Conservation (phyloP, 2,888 invertebrate genomes). For the Apotomis turbidana region DNA sequence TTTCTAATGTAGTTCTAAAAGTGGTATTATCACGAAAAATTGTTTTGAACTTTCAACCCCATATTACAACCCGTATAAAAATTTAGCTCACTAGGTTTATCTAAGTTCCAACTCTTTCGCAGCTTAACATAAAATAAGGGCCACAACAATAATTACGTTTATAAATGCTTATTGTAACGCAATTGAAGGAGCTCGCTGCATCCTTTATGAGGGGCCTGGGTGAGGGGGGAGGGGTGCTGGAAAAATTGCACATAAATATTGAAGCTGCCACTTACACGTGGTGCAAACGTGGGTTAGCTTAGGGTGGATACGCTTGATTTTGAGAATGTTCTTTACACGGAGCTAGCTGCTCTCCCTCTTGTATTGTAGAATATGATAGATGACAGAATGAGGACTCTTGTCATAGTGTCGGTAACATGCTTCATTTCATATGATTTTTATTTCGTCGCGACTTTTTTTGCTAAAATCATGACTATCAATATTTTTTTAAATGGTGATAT, state of each 20-base stretch:
- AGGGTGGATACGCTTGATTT: slow-evolving; percentile 56
- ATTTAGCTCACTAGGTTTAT: not conserved
- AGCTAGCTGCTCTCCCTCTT: too few species aligned
- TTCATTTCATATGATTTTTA: too few species aligned
- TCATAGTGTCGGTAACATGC: too few species aligned
- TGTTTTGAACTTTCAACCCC: too few species aligned
- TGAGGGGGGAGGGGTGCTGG: slow-evolving; percentile 62
- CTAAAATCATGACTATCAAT: too few species aligned
- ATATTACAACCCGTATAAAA: too few species aligned
- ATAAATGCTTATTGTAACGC: slow-evolving; percentile 76
- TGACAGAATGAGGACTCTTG: too few species aligned
- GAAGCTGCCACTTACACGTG: slow-evolving; percentile 85
- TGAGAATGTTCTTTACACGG: not conserved
- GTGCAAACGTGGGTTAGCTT: slow-evolving; percentile 60
- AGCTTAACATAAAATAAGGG: not conserved
- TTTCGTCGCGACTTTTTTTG: too few species aligned
- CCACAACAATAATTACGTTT: slow-evolving; percentile 52
- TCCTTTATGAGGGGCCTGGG: slow-evolving; percentile 71
- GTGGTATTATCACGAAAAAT: too few species aligned
- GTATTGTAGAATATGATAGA: too few species aligned
- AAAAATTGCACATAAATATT: slow-evolving; percentile 85
- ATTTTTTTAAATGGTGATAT: too few species aligned
- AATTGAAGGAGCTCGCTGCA: slow-evolving; percentile 72
- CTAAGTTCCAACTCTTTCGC: not conserved
- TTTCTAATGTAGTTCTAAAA: too few species aligned